Percentiles rank a stretch among this genome's conserved stretches.
phyloP scores from a whole-genome alignment of 2,888 invertebrate species.

The Melanchra persicariae region DNA sequence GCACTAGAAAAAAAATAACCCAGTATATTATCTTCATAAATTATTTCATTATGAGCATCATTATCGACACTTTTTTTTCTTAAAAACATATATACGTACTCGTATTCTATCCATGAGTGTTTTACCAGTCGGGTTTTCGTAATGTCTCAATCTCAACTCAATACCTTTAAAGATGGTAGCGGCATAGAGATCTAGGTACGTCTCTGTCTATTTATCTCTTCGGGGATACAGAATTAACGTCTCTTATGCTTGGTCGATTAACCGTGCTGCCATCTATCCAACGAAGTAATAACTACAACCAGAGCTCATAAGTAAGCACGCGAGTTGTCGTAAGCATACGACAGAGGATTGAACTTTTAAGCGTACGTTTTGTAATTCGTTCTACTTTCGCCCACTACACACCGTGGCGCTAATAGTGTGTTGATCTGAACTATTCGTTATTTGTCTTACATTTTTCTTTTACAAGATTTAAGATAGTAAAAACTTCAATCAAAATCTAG shows the following conservation, averaged over 20 bases:
- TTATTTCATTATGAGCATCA: not conserved
- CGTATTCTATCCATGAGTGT: not conserved
- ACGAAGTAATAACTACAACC: conserved; percentile 17
- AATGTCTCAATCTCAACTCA: no score
- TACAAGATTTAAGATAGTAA: no score
- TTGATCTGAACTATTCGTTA: not conserved
- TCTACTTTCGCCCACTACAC: not conserved
- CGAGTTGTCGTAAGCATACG: not conserved
- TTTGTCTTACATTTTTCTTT: not conserved
- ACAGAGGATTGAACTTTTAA: not conserved
- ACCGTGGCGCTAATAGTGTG: conserved; percentile 25
- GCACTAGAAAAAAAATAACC: no score
- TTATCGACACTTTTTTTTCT: not conserved
- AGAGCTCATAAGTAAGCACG: not conserved
- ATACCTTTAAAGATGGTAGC: no score
- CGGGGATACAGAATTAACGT: no score
- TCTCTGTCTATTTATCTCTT: not conserved
- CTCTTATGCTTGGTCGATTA: no score
- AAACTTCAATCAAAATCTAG: no score
- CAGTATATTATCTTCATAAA: no score
- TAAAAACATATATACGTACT: no score
- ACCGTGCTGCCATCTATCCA: conserved; percentile 54
- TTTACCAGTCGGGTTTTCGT: no score
- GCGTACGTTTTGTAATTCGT: conserved; percentile 13
- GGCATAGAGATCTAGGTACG: not conserved